These are phyloP conservation scores for Cyanoramphus novaezelandiae DNA, from an alignment of 2,113 vertebrate species.

Conservation along the genomic window DNA sequence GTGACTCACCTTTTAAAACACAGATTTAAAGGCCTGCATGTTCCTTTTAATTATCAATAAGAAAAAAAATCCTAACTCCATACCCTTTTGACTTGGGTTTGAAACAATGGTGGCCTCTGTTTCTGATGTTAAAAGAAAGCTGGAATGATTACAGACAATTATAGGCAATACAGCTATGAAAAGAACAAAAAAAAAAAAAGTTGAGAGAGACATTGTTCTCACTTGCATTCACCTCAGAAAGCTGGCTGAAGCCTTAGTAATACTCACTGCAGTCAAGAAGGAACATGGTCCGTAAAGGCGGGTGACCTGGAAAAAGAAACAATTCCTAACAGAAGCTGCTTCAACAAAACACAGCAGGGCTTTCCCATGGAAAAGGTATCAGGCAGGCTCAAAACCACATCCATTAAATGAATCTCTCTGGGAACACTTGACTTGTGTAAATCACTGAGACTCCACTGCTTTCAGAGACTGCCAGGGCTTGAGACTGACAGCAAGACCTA, in stretches of 20 bases:
- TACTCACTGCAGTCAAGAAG: background rate
- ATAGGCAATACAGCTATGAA: background rate
- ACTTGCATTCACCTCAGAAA: background rate
- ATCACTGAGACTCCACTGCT: background rate
- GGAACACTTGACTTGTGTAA: background rate
- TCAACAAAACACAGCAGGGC: background rate
- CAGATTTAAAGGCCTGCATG: background rate
- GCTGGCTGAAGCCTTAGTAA: background rate
- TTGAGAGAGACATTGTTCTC: background rate
- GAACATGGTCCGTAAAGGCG: background rate
- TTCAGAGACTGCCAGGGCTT: background rate
- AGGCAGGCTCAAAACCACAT: background rate
- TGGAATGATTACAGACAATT: background rate
- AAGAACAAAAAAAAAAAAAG: background rate
- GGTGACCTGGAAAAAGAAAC: background rate
- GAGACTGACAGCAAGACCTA: background rate
- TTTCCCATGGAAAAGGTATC: background rate
- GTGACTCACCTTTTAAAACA: background rate
- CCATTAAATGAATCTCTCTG: background rate
- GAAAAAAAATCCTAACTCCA: background rate
- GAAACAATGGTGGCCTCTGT: background rate
- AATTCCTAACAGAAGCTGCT: background rate
- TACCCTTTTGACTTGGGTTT: background rate
- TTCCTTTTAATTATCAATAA: background rate
- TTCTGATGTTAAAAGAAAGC: background rate